phyloP scores from a whole-genome alignment of 2,888 invertebrate genomes.

The Cosmia trapezina region DNA sequence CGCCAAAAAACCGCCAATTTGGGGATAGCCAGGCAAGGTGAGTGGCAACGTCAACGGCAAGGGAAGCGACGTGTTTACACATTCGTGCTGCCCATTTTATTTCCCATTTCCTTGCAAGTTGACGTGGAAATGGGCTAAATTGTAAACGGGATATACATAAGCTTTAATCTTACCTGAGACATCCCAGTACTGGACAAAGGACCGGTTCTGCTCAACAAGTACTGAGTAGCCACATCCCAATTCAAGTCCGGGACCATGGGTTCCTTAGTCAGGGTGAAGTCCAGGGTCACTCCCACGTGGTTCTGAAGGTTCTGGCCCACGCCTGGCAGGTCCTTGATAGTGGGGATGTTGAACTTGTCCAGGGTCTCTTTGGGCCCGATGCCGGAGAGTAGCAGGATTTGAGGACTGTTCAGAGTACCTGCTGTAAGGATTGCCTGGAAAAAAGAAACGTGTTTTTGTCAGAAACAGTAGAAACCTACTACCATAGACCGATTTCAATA shows the following conservation, averaged over 20 bases:
- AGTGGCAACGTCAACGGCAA: no score
- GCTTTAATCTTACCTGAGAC: constrained; percentile 88
- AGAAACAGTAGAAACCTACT: not conserved
- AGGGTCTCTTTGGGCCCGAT: constrained; percentile 92
- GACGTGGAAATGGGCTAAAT: no score
- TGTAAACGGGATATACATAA: no score
- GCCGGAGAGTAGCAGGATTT: constrained; percentile 92
- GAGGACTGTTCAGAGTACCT: constrained; percentile 92
- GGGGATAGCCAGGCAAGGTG: no score
- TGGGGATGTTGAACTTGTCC: constrained; percentile 90
- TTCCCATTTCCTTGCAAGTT: no score
- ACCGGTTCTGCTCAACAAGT: constrained; percentile 91
- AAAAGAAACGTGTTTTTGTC: not conserved
- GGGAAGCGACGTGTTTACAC: no score
- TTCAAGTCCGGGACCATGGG: constrained; percentile 89
- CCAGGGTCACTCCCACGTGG: constrained; percentile 91
- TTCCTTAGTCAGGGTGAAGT: constrained; percentile 89
- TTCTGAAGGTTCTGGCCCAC: constrained; percentile 93
- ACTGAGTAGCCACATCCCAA: constrained; percentile 92
- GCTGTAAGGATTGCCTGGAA: constrained; percentile 90
- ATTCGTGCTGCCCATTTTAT: no score
- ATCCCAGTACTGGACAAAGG: constrained; percentile 92
- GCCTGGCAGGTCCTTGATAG: constrained; percentile 91
- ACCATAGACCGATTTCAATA: not conserved
- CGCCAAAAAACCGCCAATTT: no score